These are phyloP conservation scores for Vireo griseus DNA, from an alignment of 2,797 vertebrate species.

Conservation along the genomic window DNA sequence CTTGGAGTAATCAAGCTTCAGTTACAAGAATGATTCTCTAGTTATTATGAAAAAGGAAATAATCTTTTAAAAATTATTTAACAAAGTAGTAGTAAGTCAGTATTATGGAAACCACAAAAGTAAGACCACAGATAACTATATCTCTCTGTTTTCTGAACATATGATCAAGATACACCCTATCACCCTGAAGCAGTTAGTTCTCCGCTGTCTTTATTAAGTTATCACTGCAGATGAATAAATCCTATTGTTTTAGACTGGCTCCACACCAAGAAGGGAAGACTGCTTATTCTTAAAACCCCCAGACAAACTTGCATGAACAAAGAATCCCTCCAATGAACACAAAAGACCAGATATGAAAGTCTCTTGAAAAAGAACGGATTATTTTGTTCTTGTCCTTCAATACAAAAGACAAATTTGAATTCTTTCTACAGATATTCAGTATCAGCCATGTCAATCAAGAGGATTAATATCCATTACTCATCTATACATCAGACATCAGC, in stretches of 20 bases:
- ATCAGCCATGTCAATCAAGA: background rate
- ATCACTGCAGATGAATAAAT: background rate
- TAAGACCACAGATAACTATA: background rate
- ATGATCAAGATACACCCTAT: background rate
- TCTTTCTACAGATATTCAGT: background rate
- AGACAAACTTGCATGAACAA: background rate
- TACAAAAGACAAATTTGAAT: background rate
- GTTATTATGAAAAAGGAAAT: background rate
- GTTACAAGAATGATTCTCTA: background rate
- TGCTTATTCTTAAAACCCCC: background rate
- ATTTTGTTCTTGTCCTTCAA: background rate
- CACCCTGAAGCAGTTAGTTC: background rate
- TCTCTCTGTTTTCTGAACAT: background rate
- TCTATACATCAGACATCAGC: background rate
- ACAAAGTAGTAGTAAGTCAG: background rate
- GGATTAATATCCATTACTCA: background rate
- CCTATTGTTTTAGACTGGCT: background rate
- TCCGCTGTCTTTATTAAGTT: background rate
- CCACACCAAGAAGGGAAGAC: background rate
- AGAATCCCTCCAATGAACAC: background rate
- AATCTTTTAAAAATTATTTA: background rate
- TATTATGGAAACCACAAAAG: background rate
- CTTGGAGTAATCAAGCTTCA: background rate
- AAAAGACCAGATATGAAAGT: background rate
- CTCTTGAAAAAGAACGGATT: background rate